A percentile compares a stretch with the other conserved stretches of the same genome.
Conservation (phyloP, 2,113 vertebrate species). For the Dipodomys stephensi region DNA sequence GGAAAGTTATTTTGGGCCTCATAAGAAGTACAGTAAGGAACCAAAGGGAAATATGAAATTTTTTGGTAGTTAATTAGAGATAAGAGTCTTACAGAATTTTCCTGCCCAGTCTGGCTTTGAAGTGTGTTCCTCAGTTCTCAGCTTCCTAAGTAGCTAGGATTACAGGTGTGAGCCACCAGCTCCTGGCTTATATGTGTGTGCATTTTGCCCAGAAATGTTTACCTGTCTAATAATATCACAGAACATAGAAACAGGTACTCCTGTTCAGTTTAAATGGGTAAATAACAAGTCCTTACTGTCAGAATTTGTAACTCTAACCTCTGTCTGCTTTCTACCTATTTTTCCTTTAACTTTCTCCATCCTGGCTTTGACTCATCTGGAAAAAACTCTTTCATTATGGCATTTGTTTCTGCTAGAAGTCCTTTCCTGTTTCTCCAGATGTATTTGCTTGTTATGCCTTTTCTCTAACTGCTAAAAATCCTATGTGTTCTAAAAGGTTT, state of each 20-base stretch:
- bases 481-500: neutral
- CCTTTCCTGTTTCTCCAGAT: neutral
- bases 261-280: neutral
- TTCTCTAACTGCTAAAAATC: conserved; percentile 13
- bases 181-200: no score
- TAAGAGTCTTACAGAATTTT: no score
- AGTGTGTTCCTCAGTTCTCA: no score
- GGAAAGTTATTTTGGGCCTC: neutral
- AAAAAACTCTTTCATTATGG: neutral
- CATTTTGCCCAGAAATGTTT: neutral
- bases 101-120: no score
- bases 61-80: neutral
- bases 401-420: neutral
- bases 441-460: neutral
- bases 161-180: no score
- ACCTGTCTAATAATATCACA: neutral
- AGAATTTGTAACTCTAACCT: neutral
- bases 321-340: neutral
- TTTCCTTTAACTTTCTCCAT: neutral
- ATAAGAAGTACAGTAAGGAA: conserved; percentile 12
- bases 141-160: no score
- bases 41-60: conserved; percentile 40
- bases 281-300: neutral
- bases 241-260: neutral
- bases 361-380: neutral